Evolutionary conservation across 2,888 invertebrate genomes (phyloP).

Genomic region (Arctia plantaginis): DNA sequence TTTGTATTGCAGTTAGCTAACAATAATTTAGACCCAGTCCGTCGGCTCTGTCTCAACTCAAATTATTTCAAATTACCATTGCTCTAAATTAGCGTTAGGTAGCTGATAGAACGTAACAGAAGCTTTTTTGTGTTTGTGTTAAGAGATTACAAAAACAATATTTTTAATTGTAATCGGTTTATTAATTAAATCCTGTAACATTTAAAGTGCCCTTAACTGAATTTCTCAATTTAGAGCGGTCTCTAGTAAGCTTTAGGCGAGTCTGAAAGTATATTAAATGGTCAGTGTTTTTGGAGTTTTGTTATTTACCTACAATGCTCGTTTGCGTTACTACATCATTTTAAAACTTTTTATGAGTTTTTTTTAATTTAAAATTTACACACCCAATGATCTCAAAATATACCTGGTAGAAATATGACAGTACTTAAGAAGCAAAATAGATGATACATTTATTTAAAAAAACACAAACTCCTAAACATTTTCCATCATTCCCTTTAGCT

Average conservation of each 20-base stretch:
- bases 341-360: not conserved
- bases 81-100: conserved; percentile 42
- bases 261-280: conserved; percentile 20
- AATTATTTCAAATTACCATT: conserved; percentile 47
- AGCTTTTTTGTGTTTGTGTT: not conserved
- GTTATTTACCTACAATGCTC: not conserved
- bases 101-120: conserved; percentile 27
- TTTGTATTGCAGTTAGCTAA: conserved; percentile 65
- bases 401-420: too few species aligned
- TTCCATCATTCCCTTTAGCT: too few species aligned
- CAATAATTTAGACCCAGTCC: conserved; percentile 58
- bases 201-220: not conserved
- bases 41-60: conserved; percentile 45
- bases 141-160: not conserved
- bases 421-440: not conserved
- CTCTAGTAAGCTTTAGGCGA: conserved; percentile 9
- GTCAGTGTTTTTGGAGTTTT: conserved; percentile 17
- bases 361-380: not conserved
- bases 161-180: conserved; percentile 3
- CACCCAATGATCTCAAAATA: too few species aligned
- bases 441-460: not conserved
- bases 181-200: not conserved
- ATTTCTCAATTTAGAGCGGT: conserved; percentile 16
- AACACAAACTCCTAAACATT: not conserved
- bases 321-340: not conserved